phyloP scores from a whole-genome alignment of 2,113 vertebrate genomes.

The Cygnus buccinator region DNA sequence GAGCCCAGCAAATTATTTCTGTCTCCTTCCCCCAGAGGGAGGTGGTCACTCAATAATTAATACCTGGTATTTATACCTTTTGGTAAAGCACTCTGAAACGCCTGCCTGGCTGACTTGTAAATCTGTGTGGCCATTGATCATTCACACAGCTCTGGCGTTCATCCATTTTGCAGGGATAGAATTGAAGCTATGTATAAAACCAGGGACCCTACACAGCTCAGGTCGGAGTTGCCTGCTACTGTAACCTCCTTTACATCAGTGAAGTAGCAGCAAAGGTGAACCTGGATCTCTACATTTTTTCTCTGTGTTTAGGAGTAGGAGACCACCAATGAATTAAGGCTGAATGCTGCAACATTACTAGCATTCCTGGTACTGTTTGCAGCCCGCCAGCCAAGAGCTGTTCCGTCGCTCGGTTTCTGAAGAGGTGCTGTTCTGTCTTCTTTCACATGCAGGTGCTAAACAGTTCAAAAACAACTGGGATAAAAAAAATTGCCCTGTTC shows the following conservation, averaged over 20 bases:
- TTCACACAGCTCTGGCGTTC: not conserved
- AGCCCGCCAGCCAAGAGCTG: not conserved
- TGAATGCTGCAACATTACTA: not conserved
- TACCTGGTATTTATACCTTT: not conserved
- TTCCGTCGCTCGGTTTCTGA: not conserved
- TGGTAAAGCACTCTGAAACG: not conserved
- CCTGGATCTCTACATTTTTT: not conserved
- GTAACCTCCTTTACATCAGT: not conserved
- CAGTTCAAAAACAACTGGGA: not conserved
- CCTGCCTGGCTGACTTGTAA: not conserved
- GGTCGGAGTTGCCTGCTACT: not conserved
- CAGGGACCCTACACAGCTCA: not conserved
- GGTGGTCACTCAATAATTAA: not conserved
- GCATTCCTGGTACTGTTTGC: not conserved
- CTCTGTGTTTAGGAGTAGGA: not conserved
- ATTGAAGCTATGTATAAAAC: not conserved
- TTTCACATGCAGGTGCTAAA: not conserved
- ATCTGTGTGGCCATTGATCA: not conserved
- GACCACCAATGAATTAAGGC: not conserved
- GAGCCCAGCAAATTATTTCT: not conserved
- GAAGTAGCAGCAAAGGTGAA: not conserved
- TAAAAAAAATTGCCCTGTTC: not conserved
- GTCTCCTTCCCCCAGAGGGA: not conserved
- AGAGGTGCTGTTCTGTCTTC: not conserved
- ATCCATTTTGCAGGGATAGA: not conserved